phyloP scores from a whole-genome alignment of 1,140 invertebrate species.

The Zaprionus gabonicus region DNA sequence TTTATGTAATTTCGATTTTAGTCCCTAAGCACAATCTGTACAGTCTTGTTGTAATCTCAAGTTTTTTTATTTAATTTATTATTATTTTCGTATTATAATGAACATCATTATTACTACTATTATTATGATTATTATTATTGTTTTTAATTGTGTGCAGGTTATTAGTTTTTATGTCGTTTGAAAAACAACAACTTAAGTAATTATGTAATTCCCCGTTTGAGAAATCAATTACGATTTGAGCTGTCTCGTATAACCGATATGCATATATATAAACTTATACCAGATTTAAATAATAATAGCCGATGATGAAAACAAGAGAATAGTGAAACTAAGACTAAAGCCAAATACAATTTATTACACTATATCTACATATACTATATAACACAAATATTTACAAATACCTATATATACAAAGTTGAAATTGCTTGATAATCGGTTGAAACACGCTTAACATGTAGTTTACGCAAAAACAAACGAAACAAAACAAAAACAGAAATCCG shows the following conservation, averaged over 20 bases:
- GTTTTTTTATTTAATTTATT: conserved; percentile 69
- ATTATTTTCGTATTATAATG: conserved; percentile 61
- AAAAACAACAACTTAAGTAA: conserved; percentile 72
- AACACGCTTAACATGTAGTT: conserved; percentile 65
- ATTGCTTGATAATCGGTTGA: conserved; percentile 81
- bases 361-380: conserved; percentile 62
- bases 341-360: conserved; percentile 68
- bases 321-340: conserved; percentile 79
- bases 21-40: conserved; percentile 62
- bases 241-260: conserved; percentile 36
- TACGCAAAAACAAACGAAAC: conserved; percentile 46
- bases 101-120: conserved; percentile 38
- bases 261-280: conserved; percentile 42
- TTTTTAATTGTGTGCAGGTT: conserved; percentile 75
- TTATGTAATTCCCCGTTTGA: conserved; percentile 41
- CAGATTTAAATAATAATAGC: conserved; percentile 28
- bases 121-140: conserved; percentile 54
- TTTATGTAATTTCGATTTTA: conserved; percentile 53
- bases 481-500: neutral
- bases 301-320: conserved; percentile 34
- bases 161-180: conserved; percentile 68
- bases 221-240: conserved; percentile 25
- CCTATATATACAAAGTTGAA: conserved; percentile 67
- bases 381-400: conserved; percentile 39
- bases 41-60: conserved; percentile 82